Percentiles rank a stretch among this genome's conserved stretches.
These are phyloP conservation scores for Lochmaea capreae DNA, from an alignment of 2,888 invertebrate species.

Conservation along the genomic window DNA sequence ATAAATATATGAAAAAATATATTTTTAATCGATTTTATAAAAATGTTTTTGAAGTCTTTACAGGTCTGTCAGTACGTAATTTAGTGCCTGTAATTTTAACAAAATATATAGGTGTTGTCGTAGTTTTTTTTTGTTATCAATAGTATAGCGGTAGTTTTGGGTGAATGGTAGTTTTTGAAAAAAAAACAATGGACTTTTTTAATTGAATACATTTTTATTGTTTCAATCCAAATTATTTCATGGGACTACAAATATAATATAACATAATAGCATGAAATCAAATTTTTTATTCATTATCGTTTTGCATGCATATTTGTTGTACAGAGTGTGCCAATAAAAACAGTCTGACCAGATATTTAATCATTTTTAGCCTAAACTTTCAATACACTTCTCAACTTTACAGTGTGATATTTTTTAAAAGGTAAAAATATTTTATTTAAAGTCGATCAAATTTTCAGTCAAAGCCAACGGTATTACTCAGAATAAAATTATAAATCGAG, in stretches of 20 bases:
- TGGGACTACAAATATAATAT: not conserved
- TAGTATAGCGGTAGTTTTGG: slow-evolving; percentile 26
- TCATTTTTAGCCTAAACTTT: not conserved
- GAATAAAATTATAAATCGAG: no score
- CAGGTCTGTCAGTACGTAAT: slow-evolving; percentile 51
- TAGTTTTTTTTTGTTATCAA: slow-evolving; percentile 22
- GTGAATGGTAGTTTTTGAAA: slow-evolving; percentile 17
- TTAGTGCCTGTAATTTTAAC: slow-evolving; percentile 31
- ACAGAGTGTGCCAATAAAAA: not conserved
- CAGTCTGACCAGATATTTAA: not conserved
- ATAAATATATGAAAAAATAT: slow-evolving; percentile 16
- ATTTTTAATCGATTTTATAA: no score
- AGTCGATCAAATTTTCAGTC: no score
- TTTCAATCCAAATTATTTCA: not conserved
- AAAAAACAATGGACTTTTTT: slow-evolving; percentile 1
- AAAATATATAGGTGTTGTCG: slow-evolving; percentile 10
- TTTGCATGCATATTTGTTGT: not conserved
- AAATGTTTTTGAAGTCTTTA: slow-evolving; percentile 44
- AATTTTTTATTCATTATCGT: not conserved
- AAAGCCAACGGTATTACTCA: no score
- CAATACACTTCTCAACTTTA: no score
- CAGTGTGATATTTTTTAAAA: no score
- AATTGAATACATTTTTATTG: not conserved
- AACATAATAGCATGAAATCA: not conserved
- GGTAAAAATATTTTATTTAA: no score